Base-by-base conservation (phyloP, 2,888 invertebrate genomes). In the Drosophila fungiperda region DNA sequence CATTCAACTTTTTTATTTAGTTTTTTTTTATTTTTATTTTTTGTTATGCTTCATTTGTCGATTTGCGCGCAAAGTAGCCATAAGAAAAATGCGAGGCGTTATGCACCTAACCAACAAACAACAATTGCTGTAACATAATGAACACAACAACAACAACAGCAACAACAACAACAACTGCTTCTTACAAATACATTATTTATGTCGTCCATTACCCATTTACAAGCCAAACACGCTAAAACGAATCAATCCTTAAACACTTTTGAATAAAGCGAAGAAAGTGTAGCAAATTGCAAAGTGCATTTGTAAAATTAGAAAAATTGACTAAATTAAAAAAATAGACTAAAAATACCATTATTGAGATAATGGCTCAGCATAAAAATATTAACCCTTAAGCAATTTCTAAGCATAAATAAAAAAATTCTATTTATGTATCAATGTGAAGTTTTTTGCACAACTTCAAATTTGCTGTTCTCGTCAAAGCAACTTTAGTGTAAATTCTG, bases 41-140 rank as follows among this genome's bases (percentile, higher is more conserved):
- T 45, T 45, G 45, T 38, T 76, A 80, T 87, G 87, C 82, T 86
- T 86, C 84, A 80, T 89, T 89, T 80, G 87, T 70, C 66, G 70
- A 76, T 76, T 78, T 73, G 73, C 83, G 72, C 71, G 72, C 73
- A 55, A 73, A 74, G 59, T 64, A 32, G 67, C 26, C 67, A 70
- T 69, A 55, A 49, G 23, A 40, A 74, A 49, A 68, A 60, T 36
- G 57, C 58, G 20, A 50, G 59, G 53, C 62, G 26, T 45, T 65
- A 60, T 69, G 60, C 76, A 71, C 52, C 17, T 68, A 68, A 61
- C 50, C 38, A 36, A 12, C 40, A 40, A 45, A 54, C 58, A 50
- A 65, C 61, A 50, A 68, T 67, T 42, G 61, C 26, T 64, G 33
- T 54, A 64, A 48, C 63, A 74, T 60, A 60, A 49, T 40, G 26